Evolutionary conservation across 1,140 invertebrate genomes (phyloP), one percentile per base, ranked within the genome.

Genomic region (Drosophila pruinosa): DNA sequence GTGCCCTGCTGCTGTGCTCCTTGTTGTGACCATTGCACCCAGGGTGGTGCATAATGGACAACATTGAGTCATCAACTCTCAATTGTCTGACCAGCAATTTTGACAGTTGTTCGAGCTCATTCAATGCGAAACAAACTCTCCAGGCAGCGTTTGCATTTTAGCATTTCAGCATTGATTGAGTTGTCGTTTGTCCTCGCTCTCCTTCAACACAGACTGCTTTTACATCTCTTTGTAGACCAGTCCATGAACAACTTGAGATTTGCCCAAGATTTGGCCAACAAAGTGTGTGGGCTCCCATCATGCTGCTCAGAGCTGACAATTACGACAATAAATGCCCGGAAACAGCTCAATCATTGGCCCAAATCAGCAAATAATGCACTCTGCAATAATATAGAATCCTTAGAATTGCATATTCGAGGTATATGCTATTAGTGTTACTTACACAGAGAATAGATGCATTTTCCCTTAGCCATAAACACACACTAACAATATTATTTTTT

Each of bases 111-210:
- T 70, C 36, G 50, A 36, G 12, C 21, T 22, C 5, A 22, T 45
- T 72, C 36, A 62, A 52, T 61, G 58, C 48, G 15, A 22, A 54
- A 48, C 6, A n/a, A n/a, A 41, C 72, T 62, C 80, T 64, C 58
- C 75, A 54, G 79, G 79, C 59, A 71, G 36, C 57, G 19, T 57
- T 53, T 26, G 39, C 39, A 50, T 65, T 83, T n/a, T n/a, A n/a
- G n/a, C n/a, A n/a, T n/a, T 72, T 1, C 6, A 75, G 73, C 81
- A 86, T 86, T 85, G 81, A 85, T 86, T 88, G 77, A 88, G 81
- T 68, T 71, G 57, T 86, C 63, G 54, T 36, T 41, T 38, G 8
- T 31, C 17, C 22, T 53, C 15, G 12, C 34, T 54, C 38, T 24
- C 45, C 50, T 63, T 56, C 58, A 70, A 28, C 58, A 62, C 17